These are phyloP conservation scores for Zhuqinia jingwanae DNA, from an alignment of 2,888 invertebrate genomes.

Conservation along the genomic window DNA sequence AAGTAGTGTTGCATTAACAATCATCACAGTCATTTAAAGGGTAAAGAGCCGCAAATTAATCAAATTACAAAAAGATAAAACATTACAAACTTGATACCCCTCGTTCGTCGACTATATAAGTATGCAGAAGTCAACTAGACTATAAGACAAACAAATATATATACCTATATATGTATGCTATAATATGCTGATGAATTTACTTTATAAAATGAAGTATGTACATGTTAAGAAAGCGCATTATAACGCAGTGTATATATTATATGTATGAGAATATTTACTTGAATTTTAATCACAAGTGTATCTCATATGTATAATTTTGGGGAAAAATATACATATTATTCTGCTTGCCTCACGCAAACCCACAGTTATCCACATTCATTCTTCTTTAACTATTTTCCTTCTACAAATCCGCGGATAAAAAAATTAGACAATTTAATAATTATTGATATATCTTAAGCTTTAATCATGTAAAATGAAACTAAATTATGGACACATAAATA, in stretches of 20 bases:
- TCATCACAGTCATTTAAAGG: constrained; percentile 68
- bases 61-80: constrained; percentile 23
- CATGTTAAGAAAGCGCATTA: background rate
- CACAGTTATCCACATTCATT: background rate
- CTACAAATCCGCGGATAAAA: no score
- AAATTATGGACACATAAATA: no score
- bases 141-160: background rate
- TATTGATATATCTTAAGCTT: background rate
- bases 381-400: background rate
- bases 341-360: constrained; percentile 7
- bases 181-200: constrained; percentile 25
- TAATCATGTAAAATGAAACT: background rate
- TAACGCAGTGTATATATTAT: background rate
- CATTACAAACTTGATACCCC: constrained; percentile 32
- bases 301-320: background rate
- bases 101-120: constrained; percentile 7
- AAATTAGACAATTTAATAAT: no score
- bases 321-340: background rate
- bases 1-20: constrained; percentile 65
- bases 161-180: constrained; percentile 44
- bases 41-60: constrained; percentile 28
- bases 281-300: background rate
- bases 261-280: constrained; percentile 3
- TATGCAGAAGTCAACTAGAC: background rate
- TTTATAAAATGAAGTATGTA: background rate